Base-by-base conservation (phyloP, 2,888 invertebrate species). In the Agriopis aurantiaria region DNA sequence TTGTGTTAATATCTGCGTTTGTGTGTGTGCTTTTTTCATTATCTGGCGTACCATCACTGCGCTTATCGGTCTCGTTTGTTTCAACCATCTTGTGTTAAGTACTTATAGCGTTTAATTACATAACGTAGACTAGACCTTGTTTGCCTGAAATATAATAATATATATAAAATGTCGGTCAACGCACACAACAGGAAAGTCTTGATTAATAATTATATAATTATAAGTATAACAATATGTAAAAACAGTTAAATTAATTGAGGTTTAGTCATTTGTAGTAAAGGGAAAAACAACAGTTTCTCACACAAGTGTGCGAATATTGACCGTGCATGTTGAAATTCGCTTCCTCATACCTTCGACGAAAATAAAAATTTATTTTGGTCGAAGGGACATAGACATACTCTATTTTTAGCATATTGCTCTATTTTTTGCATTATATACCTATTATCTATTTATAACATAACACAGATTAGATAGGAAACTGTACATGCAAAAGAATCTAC, bases 1-100 rank as follows among this genome's bases (percentile, higher is more conserved):
- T 85, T 89, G 87, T 91, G 83, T 91, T 86, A 11, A 89, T 80
- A 72, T 92, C 89, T 69, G 83, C 79, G 65, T 82, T 80, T 65
- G 77, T 77, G 17, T 80, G 72, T 45, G 68, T 59, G 58, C 8
- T 56, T 57, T 79, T 62, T 43, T 75, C 69, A 61, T 80, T 77
- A 43, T 68, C 76, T 43, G 73, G 59, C 40, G 67, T 56, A 56
- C 56, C 75, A 61, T 75, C 75, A 43, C 75, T 75, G 33, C 68
- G 64, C 60, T 75, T 73, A 59, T 77, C 75, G 57, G 43, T 52
- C 58, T 76, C 74, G 33, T 77, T 76, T 71, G 74, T 75, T 40
- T 72, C 75, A 49, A 57, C 74, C 85, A 85, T 85, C 60, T 67
- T 73, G 12, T 57, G 57, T 55, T 65, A 51, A 45, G 33, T 64